Percentiles rank a stretch among this genome's conserved stretches.
Conservation (phyloP, 2,888 invertebrate genomes). For the Congeria kusceri region DNA sequence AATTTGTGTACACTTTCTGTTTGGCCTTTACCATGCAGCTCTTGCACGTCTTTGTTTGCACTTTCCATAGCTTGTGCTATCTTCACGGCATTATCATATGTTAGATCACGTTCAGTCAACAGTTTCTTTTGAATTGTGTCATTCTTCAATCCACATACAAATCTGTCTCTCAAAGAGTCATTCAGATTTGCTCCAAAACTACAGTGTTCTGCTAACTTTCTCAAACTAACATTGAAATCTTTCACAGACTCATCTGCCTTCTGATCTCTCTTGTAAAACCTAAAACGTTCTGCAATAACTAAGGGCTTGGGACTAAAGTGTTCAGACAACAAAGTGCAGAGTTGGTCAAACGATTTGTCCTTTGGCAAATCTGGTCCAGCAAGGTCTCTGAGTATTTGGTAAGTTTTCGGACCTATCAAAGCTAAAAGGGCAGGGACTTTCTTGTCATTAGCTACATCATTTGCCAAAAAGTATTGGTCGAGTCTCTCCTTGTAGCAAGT, state of each 20-base stretch:
- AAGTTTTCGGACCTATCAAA: slow-evolving; percentile 54
- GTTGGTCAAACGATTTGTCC: slow-evolving; percentile 33
- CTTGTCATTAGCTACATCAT: no score
- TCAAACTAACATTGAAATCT: slow-evolving; percentile 44
- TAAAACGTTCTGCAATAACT: slow-evolving; percentile 51
- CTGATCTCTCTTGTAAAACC: slow-evolving; percentile 56
- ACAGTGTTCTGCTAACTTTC: slow-evolving; percentile 48
- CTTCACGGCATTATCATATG: slow-evolving; percentile 40
- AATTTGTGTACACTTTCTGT: background rate
- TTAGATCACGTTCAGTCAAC: slow-evolving; percentile 42
- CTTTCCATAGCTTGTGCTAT: slow-evolving; percentile 49
- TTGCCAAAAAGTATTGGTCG: no score
- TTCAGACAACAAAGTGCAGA: slow-evolving; percentile 34
- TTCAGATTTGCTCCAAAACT: slow-evolving; percentile 55
- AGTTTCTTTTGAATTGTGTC: slow-evolving; percentile 47
- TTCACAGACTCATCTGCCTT: slow-evolving; percentile 34
- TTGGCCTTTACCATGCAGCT: background rate
- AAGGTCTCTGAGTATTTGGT: slow-evolving; percentile 28
- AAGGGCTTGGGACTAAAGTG: slow-evolving; percentile 57
- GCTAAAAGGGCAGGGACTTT: no score
- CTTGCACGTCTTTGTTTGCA: slow-evolving; percentile 48
- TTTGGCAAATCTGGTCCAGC: slow-evolving; percentile 49
- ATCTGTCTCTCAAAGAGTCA: slow-evolving; percentile 50
- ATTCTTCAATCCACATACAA: slow-evolving; percentile 57
- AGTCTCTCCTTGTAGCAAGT: no score